Conservation (phyloP, 2,113 vertebrate species). For the Barnardius zonarius region DNA sequence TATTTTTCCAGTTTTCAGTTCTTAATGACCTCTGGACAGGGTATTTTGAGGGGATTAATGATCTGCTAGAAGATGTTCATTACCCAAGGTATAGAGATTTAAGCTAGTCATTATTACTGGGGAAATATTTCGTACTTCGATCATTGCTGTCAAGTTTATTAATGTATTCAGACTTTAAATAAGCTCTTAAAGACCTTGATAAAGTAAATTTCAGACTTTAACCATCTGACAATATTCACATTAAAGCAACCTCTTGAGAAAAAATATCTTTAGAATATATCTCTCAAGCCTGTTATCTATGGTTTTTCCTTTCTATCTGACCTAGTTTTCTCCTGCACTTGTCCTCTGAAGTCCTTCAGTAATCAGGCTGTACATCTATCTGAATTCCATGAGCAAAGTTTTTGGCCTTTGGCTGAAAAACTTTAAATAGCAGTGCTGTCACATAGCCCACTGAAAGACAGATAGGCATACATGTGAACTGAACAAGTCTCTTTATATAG, state of each 20-base stretch:
- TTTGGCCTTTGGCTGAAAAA: slow-evolving; percentile 42
- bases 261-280: not conserved
- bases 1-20: slow-evolving; percentile 41
- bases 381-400: slow-evolving; percentile 24
- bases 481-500: not conserved
- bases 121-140: slow-evolving; percentile 41
- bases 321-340: slow-evolving; percentile 21
- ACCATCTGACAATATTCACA: slow-evolving; percentile 2
- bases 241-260: not conserved
- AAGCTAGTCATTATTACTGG: slow-evolving; percentile 42
- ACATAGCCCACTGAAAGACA: not conserved
- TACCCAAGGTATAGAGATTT: not conserved
- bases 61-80: slow-evolving; percentile 19
- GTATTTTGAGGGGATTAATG: slow-evolving; percentile 38
- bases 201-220: slow-evolving; percentile 29
- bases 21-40: slow-evolving; percentile 7
- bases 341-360: slow-evolving; percentile 52
- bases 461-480: not conserved
- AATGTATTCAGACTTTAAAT: slow-evolving; percentile 24
- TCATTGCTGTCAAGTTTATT: slow-evolving; percentile 48
- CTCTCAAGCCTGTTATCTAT: not conserved
- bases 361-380: slow-evolving; percentile 39
- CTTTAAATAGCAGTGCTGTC: slow-evolving; percentile 1
- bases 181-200: slow-evolving; percentile 1
- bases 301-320: not conserved